phyloP scores from a whole-genome alignment of 2,113 vertebrate species.

The Etheostoma cragini region DNA sequence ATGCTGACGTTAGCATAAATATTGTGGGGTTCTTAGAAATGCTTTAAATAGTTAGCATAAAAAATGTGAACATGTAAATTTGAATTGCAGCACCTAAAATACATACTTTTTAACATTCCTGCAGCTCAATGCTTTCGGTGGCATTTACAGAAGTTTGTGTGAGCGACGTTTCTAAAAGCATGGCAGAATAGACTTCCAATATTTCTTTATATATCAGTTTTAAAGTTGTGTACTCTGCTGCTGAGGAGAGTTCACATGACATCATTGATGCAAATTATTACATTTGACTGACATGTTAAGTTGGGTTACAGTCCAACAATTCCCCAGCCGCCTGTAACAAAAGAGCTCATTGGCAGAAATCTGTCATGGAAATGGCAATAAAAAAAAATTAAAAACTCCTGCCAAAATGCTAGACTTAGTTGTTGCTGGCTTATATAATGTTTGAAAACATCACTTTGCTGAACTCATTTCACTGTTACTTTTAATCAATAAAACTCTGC shows the following conservation, averaged over 20 bases:
- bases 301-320: conserved; percentile 66
- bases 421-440: conserved; percentile 63
- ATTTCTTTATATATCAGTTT: conserved; percentile 17
- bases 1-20: background rate
- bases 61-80: conserved; percentile 4
- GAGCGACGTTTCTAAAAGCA: conserved; percentile 16
- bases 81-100: background rate
- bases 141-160: conserved; percentile 13
- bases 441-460: conserved; percentile 67
- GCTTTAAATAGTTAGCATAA: background rate
- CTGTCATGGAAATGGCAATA: conserved; percentile 43
- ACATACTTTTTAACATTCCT: background rate
- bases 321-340: conserved; percentile 64
- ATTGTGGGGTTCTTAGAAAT: background rate
- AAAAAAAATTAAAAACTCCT: conserved; percentile 5
- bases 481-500: conserved; percentile 61
- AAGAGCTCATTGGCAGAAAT: conserved; percentile 71
- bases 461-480: conserved; percentile 57
- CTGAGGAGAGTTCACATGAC: conserved; percentile 71
- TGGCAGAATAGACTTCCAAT: conserved; percentile 28
- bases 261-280: conserved; percentile 65
- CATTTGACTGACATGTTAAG: conserved; percentile 75
- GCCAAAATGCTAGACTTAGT: conserved; percentile 64
- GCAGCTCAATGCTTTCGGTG: conserved; percentile 11
- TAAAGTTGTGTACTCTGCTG: conserved; percentile 52